phyloP scores from a whole-genome alignment of 2,113 vertebrate species.

The Thamnophis sirtalis region DNA sequence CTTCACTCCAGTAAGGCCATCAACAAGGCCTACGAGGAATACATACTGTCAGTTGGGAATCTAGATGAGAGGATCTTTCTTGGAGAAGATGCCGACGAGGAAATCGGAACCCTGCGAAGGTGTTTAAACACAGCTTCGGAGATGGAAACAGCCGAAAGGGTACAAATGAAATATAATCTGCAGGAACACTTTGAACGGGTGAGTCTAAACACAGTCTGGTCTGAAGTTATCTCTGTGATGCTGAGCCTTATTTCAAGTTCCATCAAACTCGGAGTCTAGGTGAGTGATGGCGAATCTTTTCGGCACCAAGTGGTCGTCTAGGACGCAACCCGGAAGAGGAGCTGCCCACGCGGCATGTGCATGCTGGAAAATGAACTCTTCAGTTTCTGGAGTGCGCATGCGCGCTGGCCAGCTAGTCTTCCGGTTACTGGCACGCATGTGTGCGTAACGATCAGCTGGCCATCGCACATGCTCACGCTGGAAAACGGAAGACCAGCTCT shows the following conservation, averaged over 20 bases:
- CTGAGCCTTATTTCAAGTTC: background rate
- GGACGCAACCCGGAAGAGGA: too few species aligned
- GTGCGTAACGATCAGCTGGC: too few species aligned
- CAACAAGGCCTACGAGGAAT: conserved; percentile 88
- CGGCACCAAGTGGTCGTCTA: too few species aligned
- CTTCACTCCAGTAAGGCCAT: conserved; percentile 77
- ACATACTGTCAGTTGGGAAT: conserved; percentile 83
- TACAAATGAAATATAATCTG: conserved; percentile 67
- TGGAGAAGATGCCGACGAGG: conserved; percentile 84
- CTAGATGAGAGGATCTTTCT: conserved; percentile 91
- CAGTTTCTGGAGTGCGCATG: too few species aligned
- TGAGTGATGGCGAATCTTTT: too few species aligned
- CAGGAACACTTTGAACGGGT: conserved; percentile 78
- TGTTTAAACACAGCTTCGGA: conserved; percentile 71
- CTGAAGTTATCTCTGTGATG: background rate
- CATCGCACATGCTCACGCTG: too few species aligned
- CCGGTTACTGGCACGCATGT: too few species aligned
- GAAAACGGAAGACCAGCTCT: too few species aligned
- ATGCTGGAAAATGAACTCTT: too few species aligned
- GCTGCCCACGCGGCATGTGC: too few species aligned
- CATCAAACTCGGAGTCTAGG: background rate
- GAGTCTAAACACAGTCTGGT: background rate
- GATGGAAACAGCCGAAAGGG: conserved; percentile 70
- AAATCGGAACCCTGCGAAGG: conserved; percentile 81
- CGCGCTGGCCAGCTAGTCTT: too few species aligned